phyloP scores from a whole-genome alignment of 1,140 invertebrate genomes.

The Pygmarrhopalites habei region DNA sequence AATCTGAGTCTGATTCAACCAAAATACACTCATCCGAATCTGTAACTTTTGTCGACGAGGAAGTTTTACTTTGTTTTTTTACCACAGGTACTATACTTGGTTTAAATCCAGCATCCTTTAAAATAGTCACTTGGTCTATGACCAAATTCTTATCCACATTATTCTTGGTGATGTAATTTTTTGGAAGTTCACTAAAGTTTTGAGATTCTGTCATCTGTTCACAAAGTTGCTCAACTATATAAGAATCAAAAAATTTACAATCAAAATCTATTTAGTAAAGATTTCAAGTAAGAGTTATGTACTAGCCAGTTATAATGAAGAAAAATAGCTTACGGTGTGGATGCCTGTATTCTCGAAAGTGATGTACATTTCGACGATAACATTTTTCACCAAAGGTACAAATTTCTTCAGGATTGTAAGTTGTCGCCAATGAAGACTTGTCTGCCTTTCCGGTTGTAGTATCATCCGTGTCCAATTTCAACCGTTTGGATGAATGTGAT shows the following conservation, averaged over 20 bases:
- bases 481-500: background rate
- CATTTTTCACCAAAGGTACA: slow-evolving; percentile 66
- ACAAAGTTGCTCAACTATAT: background rate
- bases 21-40: too few relatives aligned
- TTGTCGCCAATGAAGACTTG: background rate
- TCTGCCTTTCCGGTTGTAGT: background rate
- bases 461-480: background rate
- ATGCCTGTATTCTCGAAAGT: slow-evolving; percentile 72
- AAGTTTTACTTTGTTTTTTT: slow-evolving; percentile 35
- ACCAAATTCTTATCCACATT: background rate
- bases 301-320: slow-evolving; percentile 21
- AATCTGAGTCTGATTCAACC: too few relatives aligned
- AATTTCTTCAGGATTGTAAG: slow-evolving; percentile 3
- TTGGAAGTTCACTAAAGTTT: too few relatives aligned
- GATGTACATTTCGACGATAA: slow-evolving; percentile 71
- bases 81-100: slow-evolving; percentile 40
- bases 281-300: slow-evolving; percentile 23
- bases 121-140: background rate
- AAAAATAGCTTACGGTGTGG: slow-evolving; percentile 55
- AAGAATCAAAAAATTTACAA: slow-evolving; percentile 38
- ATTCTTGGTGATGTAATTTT: too few relatives aligned
- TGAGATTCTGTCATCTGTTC: background rate
- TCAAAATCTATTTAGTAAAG: slow-evolving; percentile 31
- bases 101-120: background rate
- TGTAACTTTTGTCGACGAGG: background rate